Conservation (phyloP, 2,888 invertebrate genomes). For the Lycaena phlaeas region DNA sequence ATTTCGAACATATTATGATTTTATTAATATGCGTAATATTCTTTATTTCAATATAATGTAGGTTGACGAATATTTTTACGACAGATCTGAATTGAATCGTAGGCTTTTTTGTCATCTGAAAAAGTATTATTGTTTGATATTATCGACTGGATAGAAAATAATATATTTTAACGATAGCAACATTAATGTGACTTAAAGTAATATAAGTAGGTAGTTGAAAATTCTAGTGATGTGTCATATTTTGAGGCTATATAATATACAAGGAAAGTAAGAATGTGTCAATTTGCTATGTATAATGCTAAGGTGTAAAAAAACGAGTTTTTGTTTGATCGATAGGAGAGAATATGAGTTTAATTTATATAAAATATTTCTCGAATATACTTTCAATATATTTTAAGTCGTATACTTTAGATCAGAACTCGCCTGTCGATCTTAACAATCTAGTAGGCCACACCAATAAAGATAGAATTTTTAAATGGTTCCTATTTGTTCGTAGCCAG, state of each 20-base stretch:
- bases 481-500: neutral
- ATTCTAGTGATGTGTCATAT: conserved; percentile 19
- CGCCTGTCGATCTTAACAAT: too few species aligned
- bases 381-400: too few species aligned
- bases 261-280: neutral
- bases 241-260: conserved; percentile 22
- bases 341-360: conserved; percentile 3
- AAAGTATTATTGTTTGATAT: too few species aligned
- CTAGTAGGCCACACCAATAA: conserved; percentile 3
- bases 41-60: too few species aligned
- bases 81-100: too few species aligned
- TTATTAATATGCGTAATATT: too few species aligned
- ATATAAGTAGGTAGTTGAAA: neutral
- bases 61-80: too few species aligned
- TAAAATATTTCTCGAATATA: conserved; percentile 1
- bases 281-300: neutral
- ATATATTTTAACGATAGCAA: too few species aligned
- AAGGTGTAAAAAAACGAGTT: neutral
- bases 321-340: neutral
- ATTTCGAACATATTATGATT: too few species aligned
- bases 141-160: too few species aligned
- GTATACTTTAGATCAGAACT: too few species aligned
- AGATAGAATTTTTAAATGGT: neutral
- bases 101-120: too few species aligned
- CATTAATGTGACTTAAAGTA: conserved; percentile 3